These are phyloP conservation scores for Papilio aristodemus DNA, from an alignment of 1,140 invertebrate species.

Conservation along the genomic window DNA sequence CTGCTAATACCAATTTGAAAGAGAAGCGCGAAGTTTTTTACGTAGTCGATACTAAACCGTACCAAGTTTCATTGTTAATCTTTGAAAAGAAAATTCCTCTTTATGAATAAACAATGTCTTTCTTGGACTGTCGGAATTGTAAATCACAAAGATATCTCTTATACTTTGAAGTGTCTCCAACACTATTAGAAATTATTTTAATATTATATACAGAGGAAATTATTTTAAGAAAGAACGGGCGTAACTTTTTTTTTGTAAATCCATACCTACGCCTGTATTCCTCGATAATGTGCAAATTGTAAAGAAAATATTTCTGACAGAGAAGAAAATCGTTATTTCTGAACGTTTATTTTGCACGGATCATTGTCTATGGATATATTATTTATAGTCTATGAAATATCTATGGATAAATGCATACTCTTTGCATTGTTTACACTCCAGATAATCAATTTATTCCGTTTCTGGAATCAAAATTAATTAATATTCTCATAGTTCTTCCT, in stretches of 20 bases:
- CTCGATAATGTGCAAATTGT: too few species aligned
- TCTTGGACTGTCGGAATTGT: background rate
- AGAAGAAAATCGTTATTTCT: too few species aligned
- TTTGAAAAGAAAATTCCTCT: background rate
- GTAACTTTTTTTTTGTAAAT: too few species aligned
- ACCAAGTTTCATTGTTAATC: background rate
- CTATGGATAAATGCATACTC: too few species aligned
- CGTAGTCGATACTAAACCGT: background rate
- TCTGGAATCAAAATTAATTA: conserved; percentile 9
- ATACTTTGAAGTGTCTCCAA: background rate
- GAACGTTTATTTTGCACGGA: too few species aligned
- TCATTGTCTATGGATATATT: too few species aligned
- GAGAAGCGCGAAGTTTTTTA: background rate
- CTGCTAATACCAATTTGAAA: background rate
- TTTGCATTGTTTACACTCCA: background rate
- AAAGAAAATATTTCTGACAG: too few species aligned
- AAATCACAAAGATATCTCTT: background rate
- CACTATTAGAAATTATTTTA: background rate
- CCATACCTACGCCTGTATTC: too few species aligned
- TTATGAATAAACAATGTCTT: background rate
- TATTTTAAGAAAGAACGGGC: too few species aligned
- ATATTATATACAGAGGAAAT: too few species aligned
- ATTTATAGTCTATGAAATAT: too few species aligned
- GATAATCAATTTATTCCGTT: background rate
- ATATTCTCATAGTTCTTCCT: background rate